These are phyloP conservation scores for Aphyosemion australe DNA, from an alignment of 2,113 vertebrate species.

Conservation along the genomic window DNA sequence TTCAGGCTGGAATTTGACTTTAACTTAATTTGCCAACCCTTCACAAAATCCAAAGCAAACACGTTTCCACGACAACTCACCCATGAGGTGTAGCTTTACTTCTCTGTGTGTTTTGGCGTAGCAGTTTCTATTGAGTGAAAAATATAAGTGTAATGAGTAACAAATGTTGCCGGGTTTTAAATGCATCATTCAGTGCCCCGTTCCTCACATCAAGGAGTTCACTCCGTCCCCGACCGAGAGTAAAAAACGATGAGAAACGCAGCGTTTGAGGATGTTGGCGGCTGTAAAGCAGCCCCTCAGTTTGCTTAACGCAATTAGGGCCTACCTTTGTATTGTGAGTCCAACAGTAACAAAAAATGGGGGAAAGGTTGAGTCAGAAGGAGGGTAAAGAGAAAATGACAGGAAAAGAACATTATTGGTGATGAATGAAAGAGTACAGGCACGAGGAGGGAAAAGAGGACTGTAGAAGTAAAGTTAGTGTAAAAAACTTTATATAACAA, in stretches of 20 bases:
- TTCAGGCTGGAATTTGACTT: constrained; percentile 40
- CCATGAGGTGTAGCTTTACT: constrained; percentile 48
- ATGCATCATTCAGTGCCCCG: constrained; percentile 26
- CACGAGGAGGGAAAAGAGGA: not conserved
- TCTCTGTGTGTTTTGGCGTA: constrained; percentile 56
- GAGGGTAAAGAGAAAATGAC: not conserved
- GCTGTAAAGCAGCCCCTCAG: constrained; percentile 15
- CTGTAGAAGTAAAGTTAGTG: not conserved
- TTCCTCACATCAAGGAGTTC: constrained; percentile 7
- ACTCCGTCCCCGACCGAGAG: constrained; percentile 1
- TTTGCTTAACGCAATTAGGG: constrained; percentile 54
- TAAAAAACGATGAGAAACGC: constrained; percentile 12
- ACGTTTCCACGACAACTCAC: constrained; percentile 47
- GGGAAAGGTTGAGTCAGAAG: not conserved
- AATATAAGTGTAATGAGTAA: constrained; percentile 28
- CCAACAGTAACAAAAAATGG: constrained; percentile 20
- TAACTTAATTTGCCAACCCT: constrained; percentile 41
- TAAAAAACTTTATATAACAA: not conserved
- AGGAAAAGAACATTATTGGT: constrained; percentile 1
- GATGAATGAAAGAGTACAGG: not conserved
- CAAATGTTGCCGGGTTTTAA: constrained; percentile 42
- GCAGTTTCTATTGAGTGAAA: constrained; percentile 27
- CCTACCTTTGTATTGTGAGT: constrained; percentile 9
- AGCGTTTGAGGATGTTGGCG: constrained; percentile 30
- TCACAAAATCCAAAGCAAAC: constrained; percentile 24